These are phyloP conservation scores for Otus sunia DNA, from an alignment of 2,113 vertebrate species.

Conservation along the genomic window DNA sequence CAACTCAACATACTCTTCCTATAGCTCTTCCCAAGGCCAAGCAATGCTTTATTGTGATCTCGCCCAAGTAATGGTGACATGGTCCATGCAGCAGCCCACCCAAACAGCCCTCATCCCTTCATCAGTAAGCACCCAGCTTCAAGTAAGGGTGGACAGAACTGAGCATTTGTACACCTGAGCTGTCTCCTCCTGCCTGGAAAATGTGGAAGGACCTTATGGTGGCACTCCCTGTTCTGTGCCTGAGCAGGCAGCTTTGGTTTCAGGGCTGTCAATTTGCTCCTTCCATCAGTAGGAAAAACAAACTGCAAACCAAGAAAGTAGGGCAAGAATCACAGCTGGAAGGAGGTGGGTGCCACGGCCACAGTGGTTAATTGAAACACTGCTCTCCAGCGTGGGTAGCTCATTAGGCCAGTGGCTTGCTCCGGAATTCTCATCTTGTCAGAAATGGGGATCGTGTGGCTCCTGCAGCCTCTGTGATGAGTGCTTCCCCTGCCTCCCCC, in stretches of 20 bases:
- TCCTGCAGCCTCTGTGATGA: conserved; percentile 32
- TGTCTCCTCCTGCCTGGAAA: neutral
- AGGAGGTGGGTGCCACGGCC: neutral
- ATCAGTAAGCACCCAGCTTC: neutral
- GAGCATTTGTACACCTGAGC: neutral
- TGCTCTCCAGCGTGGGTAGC: conserved; percentile 5
- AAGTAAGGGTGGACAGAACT: neutral
- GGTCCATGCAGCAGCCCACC: neutral
- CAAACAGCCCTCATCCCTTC: neutral
- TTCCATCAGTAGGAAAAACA: neutral
- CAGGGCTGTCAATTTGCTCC: neutral
- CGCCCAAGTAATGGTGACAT: neutral
- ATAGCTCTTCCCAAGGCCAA: neutral
- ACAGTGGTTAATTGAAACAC: conserved; percentile 1
- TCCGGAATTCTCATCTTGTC: conserved; percentile 50
- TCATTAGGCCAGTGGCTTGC: conserved; percentile 46
- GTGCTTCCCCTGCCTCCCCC: neutral
- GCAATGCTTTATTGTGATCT: neutral
- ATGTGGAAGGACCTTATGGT: neutral
- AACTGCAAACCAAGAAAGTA: neutral
- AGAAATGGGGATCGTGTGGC: conserved; percentile 31
- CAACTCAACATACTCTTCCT: neutral
- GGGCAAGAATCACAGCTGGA: neutral
- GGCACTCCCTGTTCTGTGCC: neutral
- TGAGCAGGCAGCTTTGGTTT: neutral